Base-by-base conservation (phyloP, 2,797 vertebrate species). In the Aratinga solstitialis region DNA sequence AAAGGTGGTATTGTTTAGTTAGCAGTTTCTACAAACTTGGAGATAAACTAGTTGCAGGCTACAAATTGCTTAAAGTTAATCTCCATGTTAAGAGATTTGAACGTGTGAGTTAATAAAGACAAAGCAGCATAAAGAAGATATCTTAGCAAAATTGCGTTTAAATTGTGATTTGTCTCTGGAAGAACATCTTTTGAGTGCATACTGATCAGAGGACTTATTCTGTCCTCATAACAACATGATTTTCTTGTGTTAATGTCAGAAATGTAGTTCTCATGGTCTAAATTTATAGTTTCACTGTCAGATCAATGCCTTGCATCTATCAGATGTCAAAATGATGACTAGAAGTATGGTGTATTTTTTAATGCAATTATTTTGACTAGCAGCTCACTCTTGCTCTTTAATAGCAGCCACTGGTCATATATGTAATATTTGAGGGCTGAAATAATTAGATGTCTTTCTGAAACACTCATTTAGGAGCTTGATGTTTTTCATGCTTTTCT, bases 261-360 rank as follows among this genome's bases (percentile, higher is more conserved):
- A 92, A 90, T 69, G 10, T 84, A 86, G 27, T 86, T 79, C 40
- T 90, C 66, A 84, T 81, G 24, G 23, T 69, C 38, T 90, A 50
- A 94, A 76, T 91, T 82, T 84, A 58, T 77, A 73, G 68, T 85
- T 95, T 69, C 50, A 68, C 19, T 90, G 75, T 95, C 72, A 95
- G 74, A 94, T 93, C 83, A 91, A 79, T 95, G 76, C 30, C 14
- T 78, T 71, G 12, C 93, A 65, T 86, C 66, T 96, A 74, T 94
- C 77, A 74, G 59, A 63, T 89, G 69, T 84, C 84, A 93, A 89
- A 95, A 75, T 89, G 73, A 85, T 87, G 76, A 68, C 71, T 93
- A 61, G 81, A 93, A 76, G 15, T 88, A 34, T 67, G 40, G 16
- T 32, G 5, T 72, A 63, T 88, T 83, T 56, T 61, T 10, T 78